Conservation (phyloP, 2,888 invertebrate genomes). For the Synanthedon tipuliformis region DNA sequence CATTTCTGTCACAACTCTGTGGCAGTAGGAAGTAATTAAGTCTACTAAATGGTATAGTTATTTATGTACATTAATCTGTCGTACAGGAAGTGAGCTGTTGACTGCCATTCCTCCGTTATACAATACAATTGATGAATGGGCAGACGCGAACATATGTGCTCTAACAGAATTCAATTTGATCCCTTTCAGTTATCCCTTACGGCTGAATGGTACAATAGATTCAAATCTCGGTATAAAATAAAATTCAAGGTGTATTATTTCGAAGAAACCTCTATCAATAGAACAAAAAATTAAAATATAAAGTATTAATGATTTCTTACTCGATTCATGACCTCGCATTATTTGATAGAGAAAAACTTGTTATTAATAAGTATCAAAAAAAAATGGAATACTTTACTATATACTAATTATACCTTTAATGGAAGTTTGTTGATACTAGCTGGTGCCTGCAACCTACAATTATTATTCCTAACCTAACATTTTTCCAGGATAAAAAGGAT, state of each 20-base stretch:
- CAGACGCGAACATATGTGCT: conserved; percentile 55
- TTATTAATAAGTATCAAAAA: too few species aligned
- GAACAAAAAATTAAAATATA: too few species aligned
- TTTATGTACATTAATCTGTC: conserved; percentile 10
- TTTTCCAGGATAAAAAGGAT: too few species aligned
- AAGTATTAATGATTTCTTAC: too few species aligned
- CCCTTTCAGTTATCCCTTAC: conserved; percentile 58
- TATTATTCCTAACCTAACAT: too few species aligned
- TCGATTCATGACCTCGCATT: too few species aligned
- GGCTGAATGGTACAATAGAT: conserved; percentile 48
- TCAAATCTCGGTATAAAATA: conserved; percentile 58
- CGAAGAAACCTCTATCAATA: too few species aligned
- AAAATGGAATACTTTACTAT: too few species aligned
- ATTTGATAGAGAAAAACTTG: too few species aligned
- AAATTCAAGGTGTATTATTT: conserved; percentile 14
- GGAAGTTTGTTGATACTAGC: too few species aligned
- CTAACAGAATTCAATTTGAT: conserved; percentile 58
- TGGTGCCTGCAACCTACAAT: too few species aligned
- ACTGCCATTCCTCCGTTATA: conserved; percentile 51
- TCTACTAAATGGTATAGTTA: background rate
- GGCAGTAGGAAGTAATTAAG: background rate
- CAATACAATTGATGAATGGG: conserved; percentile 60
- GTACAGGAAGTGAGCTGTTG: conserved; percentile 49
- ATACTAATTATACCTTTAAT: too few species aligned
- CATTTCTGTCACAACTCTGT: background rate